Evolutionary conservation across 1,140 invertebrate species (phyloP).

Genomic region (Caenorhabditis briggsae): DNA sequence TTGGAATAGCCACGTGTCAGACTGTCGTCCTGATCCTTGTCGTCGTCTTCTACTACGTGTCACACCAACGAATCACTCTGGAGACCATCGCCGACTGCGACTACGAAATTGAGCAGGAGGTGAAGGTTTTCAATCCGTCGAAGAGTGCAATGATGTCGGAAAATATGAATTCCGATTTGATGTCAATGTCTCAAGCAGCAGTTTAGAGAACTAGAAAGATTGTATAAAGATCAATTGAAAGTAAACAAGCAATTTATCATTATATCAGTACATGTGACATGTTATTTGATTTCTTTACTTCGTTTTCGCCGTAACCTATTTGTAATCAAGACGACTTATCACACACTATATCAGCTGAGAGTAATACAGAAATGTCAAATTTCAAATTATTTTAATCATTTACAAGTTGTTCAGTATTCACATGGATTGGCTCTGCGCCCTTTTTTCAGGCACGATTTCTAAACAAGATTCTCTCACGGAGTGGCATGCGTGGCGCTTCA

Average conservation of each 20-base stretch:
- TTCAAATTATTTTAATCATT: too few species aligned
- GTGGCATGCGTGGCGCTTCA: constrained; percentile 10
- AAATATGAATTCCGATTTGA: constrained; percentile 36
- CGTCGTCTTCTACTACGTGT: background rate
- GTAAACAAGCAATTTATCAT: too few species aligned
- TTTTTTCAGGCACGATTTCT: constrained; percentile 28
- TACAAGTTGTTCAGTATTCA: too few species aligned
- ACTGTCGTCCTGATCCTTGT: background rate
- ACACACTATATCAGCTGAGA: too few species aligned
- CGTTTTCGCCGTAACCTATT: too few species aligned
- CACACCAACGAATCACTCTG: background rate
- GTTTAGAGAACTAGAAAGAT: background rate
- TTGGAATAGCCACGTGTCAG: background rate
- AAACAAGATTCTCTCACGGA: background rate
- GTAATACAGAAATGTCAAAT: too few species aligned
- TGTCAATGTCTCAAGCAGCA: background rate
- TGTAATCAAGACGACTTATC: too few species aligned
- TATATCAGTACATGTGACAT: too few species aligned
- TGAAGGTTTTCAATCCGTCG: background rate
- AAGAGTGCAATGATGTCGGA: constrained; percentile 37
- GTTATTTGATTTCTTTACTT: too few species aligned
- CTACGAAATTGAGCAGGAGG: background rate
- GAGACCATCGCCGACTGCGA: background rate
- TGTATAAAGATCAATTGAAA: too few species aligned
- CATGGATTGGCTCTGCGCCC: too few species aligned